These are phyloP conservation scores for Epizoanthus illoricatus DNA, from an alignment of 92 coral and sea anemone species.

Conservation along the genomic window DNA sequence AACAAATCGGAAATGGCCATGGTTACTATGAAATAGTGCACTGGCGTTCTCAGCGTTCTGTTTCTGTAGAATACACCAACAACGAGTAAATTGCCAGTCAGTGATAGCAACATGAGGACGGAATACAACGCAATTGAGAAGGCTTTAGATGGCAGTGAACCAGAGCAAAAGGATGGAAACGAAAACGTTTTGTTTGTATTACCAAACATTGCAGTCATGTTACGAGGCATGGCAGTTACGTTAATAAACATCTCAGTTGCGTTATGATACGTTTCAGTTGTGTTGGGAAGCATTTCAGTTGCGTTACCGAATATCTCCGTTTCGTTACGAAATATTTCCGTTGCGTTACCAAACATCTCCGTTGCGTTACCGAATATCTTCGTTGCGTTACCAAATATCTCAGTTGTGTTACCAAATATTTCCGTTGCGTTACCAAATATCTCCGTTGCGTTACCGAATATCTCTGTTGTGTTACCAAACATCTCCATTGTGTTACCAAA, in stretches of 20 bases:
- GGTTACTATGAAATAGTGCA: constrained; percentile 32
- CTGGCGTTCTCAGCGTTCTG: constrained; percentile 8
- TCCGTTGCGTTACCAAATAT: too few relatives aligned
- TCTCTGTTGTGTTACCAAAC: too few relatives aligned
- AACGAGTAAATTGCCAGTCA: constrained; percentile 1
- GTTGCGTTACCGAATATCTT: too few relatives aligned
- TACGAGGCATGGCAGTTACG: not conserved
- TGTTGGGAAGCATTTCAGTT: not conserved
- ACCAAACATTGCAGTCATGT: not conserved
- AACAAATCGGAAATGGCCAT: constrained; percentile 38
- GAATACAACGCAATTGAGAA: constrained; percentile 1
- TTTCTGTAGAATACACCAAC: constrained; percentile 18
- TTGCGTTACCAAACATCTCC: not conserved
- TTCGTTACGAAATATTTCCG: not conserved
- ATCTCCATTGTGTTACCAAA: too few relatives aligned
- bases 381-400: too few relatives aligned
- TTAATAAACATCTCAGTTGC: not conserved
- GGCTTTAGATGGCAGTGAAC: constrained; percentile 11
- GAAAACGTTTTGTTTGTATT: not conserved
- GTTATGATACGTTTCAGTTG: not conserved
- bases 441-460: too few relatives aligned
- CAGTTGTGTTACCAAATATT: too few relatives aligned
- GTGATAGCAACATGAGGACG: not conserved
- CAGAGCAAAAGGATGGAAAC: constrained; percentile 1
- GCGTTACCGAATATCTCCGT: constrained; percentile 1